phyloP scores from a whole-genome alignment of 1,140 invertebrate genomes.

The Drosophila varians region DNA sequence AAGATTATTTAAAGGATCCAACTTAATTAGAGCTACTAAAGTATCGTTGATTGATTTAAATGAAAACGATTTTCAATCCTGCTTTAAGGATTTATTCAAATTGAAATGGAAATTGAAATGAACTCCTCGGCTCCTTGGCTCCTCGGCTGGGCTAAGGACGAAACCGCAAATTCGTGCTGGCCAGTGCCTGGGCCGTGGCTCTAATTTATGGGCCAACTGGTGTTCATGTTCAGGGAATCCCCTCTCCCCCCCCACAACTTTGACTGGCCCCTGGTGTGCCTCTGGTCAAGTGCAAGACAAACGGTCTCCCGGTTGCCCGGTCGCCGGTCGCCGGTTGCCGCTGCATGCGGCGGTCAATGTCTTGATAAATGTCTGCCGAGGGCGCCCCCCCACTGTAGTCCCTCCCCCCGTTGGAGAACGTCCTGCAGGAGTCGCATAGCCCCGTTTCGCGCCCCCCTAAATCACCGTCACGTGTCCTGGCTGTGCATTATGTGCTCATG shows the following conservation, averaged over 20 bases:
- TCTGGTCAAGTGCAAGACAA: slow-evolving; percentile 77
- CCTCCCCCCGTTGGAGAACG: neutral
- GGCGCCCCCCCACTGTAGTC: slow-evolving; percentile 7
- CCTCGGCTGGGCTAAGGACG: neutral
- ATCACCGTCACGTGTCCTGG: slow-evolving; percentile 49
- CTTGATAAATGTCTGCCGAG: slow-evolving; percentile 67
- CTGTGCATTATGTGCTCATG: slow-evolving; percentile 69
- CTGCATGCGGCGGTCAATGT: slow-evolving; percentile 77
- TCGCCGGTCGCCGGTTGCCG: slow-evolving; percentile 18
- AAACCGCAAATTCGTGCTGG: slow-evolving; percentile 33
- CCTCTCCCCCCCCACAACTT: neutral
- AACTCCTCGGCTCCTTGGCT: slow-evolving; percentile 7
- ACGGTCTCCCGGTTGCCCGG: slow-evolving; percentile 48
- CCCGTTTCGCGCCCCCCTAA: slow-evolving; percentile 18
- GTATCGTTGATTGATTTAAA: neutral
- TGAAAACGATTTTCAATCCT: neutral
- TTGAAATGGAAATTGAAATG: neutral
- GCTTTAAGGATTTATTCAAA: neutral
- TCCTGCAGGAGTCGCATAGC: neutral
- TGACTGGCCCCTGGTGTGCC: slow-evolving; percentile 12
- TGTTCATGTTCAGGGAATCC: slow-evolving; percentile 37
- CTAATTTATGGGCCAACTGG: slow-evolving; percentile 50
- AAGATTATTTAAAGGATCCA: too few relatives aligned
- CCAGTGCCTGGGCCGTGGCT: slow-evolving; percentile 18
- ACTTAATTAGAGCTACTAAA: too few relatives aligned